A percentile compares a stretch with the other conserved stretches of the same genome.
Conservation (phyloP, 2,888 invertebrate genomes). For the Volucella inanis region DNA sequence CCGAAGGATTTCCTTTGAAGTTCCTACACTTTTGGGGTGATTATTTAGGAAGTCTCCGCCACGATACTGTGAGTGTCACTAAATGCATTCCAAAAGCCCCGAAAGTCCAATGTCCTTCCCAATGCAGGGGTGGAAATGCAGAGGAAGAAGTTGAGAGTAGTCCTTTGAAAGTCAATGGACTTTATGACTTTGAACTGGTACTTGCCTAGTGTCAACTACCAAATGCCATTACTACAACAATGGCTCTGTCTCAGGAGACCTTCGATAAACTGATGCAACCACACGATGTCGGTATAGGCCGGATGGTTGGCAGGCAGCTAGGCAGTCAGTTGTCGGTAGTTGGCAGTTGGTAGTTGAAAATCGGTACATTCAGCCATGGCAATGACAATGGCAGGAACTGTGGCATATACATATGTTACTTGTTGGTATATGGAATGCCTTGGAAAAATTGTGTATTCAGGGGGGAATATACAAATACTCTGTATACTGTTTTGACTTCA, state of each 20-base stretch:
- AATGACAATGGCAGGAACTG: no score
- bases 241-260: conserved; percentile 26
- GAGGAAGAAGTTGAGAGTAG: no score
- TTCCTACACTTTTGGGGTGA: neutral
- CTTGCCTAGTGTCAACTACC: conserved; percentile 43
- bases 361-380: no score
- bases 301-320: no score
- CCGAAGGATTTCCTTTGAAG: neutral
- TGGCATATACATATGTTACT: neutral
- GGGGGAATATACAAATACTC: conserved; percentile 62
- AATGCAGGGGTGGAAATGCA: no score
- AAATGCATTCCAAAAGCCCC: neutral
- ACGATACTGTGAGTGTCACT: neutral
- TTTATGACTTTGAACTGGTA: conserved; percentile 42
- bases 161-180: conserved; percentile 28
- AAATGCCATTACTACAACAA: conserved; percentile 14
- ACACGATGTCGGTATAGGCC: conserved; percentile 28
- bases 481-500: conserved; percentile 66
- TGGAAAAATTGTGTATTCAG: conserved; percentile 60
- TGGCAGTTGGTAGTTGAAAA: no score
- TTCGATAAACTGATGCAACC: conserved; percentile 38
- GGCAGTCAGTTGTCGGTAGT: no score
- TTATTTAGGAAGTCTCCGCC: neutral
- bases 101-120: neutral
- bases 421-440: conserved; percentile 52